phyloP scores from a whole-genome alignment of 1,140 invertebrate species.

The Drosophila erecta region DNA sequence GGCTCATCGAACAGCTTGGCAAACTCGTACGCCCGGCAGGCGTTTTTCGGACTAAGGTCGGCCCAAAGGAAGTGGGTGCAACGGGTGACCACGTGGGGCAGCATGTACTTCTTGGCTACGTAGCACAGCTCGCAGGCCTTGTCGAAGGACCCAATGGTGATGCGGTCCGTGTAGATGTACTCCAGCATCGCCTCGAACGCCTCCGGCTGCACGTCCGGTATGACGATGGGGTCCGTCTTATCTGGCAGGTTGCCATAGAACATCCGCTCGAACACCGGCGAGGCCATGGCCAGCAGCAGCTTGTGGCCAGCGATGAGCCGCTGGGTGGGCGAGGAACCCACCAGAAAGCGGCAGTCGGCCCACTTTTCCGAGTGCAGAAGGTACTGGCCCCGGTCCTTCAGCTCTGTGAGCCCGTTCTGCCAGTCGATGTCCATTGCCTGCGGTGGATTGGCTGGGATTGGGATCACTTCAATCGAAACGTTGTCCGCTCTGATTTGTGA shows the following conservation, averaged over 20 bases:
- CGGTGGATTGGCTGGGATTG: neutral
- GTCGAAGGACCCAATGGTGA: slow-evolving; percentile 91
- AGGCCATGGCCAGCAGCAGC: slow-evolving; percentile 92
- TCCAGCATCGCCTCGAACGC: slow-evolving; percentile 92
- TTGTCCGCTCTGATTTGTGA: slow-evolving; percentile 9
- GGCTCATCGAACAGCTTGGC: slow-evolving; percentile 93
- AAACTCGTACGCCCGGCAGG: slow-evolving; percentile 93
- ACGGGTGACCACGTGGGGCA: slow-evolving; percentile 91
- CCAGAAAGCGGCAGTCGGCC: slow-evolving; percentile 92
- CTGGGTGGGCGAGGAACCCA: slow-evolving; percentile 91
- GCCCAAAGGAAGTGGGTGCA: slow-evolving; percentile 93
- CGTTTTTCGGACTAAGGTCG: slow-evolving; percentile 91
- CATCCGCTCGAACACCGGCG: slow-evolving; percentile 94
- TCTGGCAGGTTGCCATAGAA: slow-evolving; percentile 90
- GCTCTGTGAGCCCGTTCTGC: slow-evolving; percentile 89
- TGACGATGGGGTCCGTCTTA: slow-evolving; percentile 89
- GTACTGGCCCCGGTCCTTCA: slow-evolving; percentile 89
- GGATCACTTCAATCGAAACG: slow-evolving; percentile 1
- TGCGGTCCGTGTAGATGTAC: slow-evolving; percentile 93
- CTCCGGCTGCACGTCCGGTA: slow-evolving; percentile 93
- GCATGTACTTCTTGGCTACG: slow-evolving; percentile 94
- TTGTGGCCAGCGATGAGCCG: slow-evolving; percentile 91
- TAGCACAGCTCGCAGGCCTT: slow-evolving; percentile 94
- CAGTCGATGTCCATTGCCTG: slow-evolving; percentile 86
- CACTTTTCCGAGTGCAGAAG: slow-evolving; percentile 90